A percentile compares a stretch with the other conserved stretches of the same genome.
Evolutionary conservation across 2,113 vertebrate species (phyloP).

Genomic region (Dipodomys spectabilis): DNA sequence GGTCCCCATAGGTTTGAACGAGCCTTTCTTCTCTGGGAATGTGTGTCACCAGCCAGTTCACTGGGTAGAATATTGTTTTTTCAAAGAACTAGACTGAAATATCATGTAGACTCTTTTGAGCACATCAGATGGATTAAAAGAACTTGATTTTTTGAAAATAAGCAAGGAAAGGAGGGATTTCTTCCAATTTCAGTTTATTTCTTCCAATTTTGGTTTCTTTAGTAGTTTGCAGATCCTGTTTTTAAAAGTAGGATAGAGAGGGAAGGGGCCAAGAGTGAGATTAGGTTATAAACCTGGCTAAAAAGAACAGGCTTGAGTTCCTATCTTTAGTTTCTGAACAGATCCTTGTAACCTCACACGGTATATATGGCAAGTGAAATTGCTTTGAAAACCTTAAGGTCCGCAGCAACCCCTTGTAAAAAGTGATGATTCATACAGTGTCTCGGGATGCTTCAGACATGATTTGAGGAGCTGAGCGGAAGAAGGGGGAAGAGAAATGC

Average conservation of each 20-base stretch:
- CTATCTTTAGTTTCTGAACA: not conserved
- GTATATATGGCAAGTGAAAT: not conserved
- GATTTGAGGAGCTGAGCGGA: not conserved
- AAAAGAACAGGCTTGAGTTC: not conserved
- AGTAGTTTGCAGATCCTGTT: not conserved
- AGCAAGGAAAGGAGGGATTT: not conserved
- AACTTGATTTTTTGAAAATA: not conserved
- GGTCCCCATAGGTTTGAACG: not conserved
- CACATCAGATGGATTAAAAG: not conserved
- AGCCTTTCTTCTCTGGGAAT: constrained; percentile 8
- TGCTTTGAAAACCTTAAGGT: constrained; percentile 37
- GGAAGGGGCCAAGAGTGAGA: not conserved
- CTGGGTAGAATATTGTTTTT: not conserved
- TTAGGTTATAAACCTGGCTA: not conserved
- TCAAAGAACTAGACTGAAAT: not conserved
- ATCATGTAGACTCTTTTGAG: not conserved
- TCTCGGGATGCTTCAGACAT: not conserved
- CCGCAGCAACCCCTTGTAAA: not conserved
- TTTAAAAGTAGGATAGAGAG: too few relatives aligned
- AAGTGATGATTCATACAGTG: not conserved
- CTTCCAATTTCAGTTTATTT: not conserved
- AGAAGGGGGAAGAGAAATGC: not conserved
- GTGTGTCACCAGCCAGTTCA: not conserved
- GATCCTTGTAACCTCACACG: not conserved
- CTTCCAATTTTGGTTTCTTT: not conserved